These are phyloP conservation scores for Nephrotoma appendiculata DNA, from an alignment of 2,888 invertebrate species.

Conservation along the genomic window DNA sequence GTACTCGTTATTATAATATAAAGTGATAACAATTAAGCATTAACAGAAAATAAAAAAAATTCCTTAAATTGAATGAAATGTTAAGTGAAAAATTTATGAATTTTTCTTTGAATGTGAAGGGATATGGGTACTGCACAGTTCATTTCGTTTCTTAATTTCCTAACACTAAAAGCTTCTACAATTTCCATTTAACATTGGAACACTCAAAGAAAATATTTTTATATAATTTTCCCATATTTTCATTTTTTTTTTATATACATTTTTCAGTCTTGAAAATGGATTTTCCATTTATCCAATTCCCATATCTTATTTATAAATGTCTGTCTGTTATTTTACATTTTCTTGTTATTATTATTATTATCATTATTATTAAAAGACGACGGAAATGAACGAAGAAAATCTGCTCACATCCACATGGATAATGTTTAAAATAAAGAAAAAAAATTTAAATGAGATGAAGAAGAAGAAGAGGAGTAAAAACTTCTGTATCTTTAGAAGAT, in stretches of 20 bases:
- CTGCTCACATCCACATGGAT: background rate
- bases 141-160: background rate
- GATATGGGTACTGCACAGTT: background rate
- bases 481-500: background rate
- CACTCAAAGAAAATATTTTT: background rate
- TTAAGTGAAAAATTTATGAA: background rate
- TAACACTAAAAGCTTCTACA: background rate
- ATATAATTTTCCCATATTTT: background rate
- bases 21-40: background rate
- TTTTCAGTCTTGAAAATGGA: background rate
- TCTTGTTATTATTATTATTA: background rate
- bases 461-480: background rate
- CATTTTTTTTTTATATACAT: background rate
- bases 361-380: background rate
- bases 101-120: background rate
- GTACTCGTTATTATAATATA: background rate
- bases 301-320: conserved; percentile 4
- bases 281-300: conserved; percentile 4
- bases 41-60: background rate
- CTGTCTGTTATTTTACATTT: conserved; percentile 1
- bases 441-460: background rate
- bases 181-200: background rate
- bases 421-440: background rate
- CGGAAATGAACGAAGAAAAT: background rate
- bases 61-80: background rate